A percentile compares a stretch with the other conserved stretches of the same genome.
Evolutionary conservation across 2,113 vertebrate genomes (phyloP).

Genomic region (Holacanthus passer): DNA sequence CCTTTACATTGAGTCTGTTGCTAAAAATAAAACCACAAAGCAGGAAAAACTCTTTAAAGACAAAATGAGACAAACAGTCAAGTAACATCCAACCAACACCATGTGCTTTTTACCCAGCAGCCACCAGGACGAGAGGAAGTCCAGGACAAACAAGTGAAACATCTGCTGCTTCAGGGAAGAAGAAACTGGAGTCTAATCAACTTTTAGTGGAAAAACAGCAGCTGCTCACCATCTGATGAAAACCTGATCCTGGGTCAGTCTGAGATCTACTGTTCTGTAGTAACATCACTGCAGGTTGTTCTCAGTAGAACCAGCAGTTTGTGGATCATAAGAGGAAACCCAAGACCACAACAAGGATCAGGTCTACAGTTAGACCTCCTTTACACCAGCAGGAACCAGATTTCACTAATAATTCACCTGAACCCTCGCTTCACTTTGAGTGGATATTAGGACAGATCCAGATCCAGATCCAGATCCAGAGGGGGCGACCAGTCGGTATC

Average conservation of each 20-base stretch:
- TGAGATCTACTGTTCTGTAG: too few species aligned
- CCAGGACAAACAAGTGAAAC: neutral
- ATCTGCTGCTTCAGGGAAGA: neutral
- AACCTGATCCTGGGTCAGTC: neutral
- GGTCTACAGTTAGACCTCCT: neutral
- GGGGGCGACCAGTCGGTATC: neutral
- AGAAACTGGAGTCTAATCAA: neutral
- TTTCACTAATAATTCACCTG: too few species aligned
- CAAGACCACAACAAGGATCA: neutral
- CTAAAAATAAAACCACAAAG: constrained; percentile 35
- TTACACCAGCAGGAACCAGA: too few species aligned
- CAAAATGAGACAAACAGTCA: neutral
- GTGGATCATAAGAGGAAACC: too few species aligned
- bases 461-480: neutral
- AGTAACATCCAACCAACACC: constrained; percentile 21
- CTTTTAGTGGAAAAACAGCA: neutral
- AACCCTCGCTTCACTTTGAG: neutral
- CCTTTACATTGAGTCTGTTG: constrained; percentile 6
- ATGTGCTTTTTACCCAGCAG: constrained; percentile 43
- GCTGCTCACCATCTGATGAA: neutral
- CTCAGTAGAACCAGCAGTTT: too few species aligned
- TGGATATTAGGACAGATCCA: neutral
- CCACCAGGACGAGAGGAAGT: neutral
- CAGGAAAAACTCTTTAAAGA: constrained; percentile 12
- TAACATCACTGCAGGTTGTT: too few species aligned